Percentiles rank a stretch among this genome's conserved stretches.
phyloP scores from a whole-genome alignment of 2,797 vertebrate genomes.

The Bothrops alternatus region DNA sequence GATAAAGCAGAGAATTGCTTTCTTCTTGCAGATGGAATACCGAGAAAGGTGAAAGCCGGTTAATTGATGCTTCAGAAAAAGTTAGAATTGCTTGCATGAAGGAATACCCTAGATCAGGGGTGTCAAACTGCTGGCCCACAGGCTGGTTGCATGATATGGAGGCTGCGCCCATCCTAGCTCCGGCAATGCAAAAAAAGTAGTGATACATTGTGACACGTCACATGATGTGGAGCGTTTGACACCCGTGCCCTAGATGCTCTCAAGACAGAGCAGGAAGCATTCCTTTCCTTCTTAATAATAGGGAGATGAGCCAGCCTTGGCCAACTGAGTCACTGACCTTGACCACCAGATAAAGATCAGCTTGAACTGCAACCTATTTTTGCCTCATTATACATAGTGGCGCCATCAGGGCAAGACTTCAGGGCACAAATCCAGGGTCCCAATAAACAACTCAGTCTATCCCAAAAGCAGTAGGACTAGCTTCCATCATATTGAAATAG shows the following conservation, averaged over 20 bases:
- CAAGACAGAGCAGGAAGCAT: background rate
- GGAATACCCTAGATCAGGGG: background rate
- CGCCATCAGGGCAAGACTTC: background rate
- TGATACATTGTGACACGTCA: too few relatives aligned
- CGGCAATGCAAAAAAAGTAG: too few relatives aligned
- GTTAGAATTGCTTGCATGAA: background rate
- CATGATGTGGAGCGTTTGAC: too few relatives aligned
- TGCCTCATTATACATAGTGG: background rate
- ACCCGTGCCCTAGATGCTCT: background rate
- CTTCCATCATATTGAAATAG: background rate
- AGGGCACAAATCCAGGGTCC: background rate
- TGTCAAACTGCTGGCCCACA: too few relatives aligned
- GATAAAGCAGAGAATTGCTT: background rate
- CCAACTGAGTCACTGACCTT: background rate
- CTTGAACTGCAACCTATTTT: background rate
- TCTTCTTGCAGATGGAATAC: background rate
- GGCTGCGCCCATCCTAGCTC: too few relatives aligned
- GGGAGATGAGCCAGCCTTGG: background rate
- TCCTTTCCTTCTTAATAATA: background rate
- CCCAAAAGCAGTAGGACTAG: background rate
- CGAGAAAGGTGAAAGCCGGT: background rate
- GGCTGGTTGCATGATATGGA: too few relatives aligned
- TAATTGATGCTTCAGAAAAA: background rate
- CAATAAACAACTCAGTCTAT: background rate
- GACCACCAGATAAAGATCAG: background rate